Evolutionary conservation across 2,888 invertebrate species (phyloP).

Genomic region (Drosophila mettleri): DNA sequence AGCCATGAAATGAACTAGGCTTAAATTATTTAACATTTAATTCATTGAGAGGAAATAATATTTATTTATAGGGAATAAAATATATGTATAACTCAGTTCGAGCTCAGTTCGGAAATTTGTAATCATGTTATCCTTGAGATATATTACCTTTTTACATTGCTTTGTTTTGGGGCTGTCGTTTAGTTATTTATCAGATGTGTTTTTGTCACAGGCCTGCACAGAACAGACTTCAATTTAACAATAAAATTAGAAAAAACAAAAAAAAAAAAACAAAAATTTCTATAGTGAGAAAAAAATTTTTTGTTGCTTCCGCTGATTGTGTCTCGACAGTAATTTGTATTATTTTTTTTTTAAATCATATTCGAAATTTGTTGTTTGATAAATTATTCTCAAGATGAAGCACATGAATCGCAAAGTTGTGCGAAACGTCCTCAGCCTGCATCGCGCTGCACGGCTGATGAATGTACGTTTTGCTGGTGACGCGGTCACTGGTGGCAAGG

Average conservation of each 20-base stretch:
- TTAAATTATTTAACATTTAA: too few species aligned
- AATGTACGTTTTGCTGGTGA: slow-evolving; percentile 38
- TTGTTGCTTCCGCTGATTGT: neutral
- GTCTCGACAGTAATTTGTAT: neutral
- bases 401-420: slow-evolving; percentile 18
- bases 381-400: slow-evolving; percentile 36
- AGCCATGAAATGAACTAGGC: too few species aligned
- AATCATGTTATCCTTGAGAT: slow-evolving; percentile 32
- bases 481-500: slow-evolving; percentile 16
- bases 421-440: slow-evolving; percentile 10
- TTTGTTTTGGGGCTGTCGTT: neutral
- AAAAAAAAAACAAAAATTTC: slow-evolving; percentile 29
- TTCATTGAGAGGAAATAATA: too few species aligned
- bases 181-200: slow-evolving; percentile 20
- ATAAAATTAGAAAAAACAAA: slow-evolving; percentile 10
- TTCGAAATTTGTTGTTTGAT: slow-evolving; percentile 34
- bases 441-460: neutral
- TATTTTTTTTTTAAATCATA: neutral
- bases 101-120: neutral
- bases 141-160: neutral
- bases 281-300: slow-evolving; percentile 10
- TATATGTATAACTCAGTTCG: too few species aligned
- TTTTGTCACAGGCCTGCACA: slow-evolving; percentile 38
- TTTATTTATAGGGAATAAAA: too few species aligned
- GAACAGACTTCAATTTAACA: slow-evolving; percentile 22